Percentiles rank a stretch among this genome's conserved stretches.
phyloP scores from a whole-genome alignment of 1,140 invertebrate genomes.

The Drosophila bipectinata region DNA sequence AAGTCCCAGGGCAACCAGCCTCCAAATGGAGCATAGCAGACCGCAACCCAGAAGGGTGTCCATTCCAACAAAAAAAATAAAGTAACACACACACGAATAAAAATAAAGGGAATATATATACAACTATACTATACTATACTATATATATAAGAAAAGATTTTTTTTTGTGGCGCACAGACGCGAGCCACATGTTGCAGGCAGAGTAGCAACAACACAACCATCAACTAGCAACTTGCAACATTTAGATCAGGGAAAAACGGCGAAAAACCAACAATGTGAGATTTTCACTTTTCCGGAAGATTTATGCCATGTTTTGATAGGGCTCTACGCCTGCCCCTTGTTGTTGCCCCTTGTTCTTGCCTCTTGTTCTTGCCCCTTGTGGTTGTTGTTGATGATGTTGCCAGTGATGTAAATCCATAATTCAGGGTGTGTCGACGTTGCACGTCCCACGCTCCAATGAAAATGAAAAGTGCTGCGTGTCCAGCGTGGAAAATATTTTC shows the following conservation, averaged over 20 bases:
- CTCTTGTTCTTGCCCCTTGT: conserved; percentile 16
- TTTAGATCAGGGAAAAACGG: not conserved
- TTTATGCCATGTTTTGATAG: conserved; percentile 70
- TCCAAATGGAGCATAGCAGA: conserved; percentile 1
- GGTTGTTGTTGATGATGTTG: conserved; percentile 48
- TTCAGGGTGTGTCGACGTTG: conserved; percentile 65
- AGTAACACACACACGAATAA: not conserved
- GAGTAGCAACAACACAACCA: not conserved
- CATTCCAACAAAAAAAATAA: not conserved
- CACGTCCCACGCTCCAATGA: conserved; percentile 26
- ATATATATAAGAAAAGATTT: not conserved
- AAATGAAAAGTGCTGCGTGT: conserved; percentile 43
- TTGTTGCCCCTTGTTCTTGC: conserved; percentile 4
- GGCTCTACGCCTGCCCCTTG: conserved; percentile 6
- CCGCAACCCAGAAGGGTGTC: not conserved
- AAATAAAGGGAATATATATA: not conserved
- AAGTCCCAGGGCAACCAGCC: not conserved
- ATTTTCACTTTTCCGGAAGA: conserved; percentile 16
- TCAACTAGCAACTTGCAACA: conserved; percentile 7
- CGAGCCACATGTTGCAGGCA: conserved; percentile 44
- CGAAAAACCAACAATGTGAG: not conserved
- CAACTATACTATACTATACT: not conserved
- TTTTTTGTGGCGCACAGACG: conserved; percentile 20
- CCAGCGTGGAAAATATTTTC: conserved; percentile 48
- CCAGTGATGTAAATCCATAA: conserved; percentile 62